phyloP scores from a whole-genome alignment of 1,140 invertebrate species.

The Pachypeltis micranthus region DNA sequence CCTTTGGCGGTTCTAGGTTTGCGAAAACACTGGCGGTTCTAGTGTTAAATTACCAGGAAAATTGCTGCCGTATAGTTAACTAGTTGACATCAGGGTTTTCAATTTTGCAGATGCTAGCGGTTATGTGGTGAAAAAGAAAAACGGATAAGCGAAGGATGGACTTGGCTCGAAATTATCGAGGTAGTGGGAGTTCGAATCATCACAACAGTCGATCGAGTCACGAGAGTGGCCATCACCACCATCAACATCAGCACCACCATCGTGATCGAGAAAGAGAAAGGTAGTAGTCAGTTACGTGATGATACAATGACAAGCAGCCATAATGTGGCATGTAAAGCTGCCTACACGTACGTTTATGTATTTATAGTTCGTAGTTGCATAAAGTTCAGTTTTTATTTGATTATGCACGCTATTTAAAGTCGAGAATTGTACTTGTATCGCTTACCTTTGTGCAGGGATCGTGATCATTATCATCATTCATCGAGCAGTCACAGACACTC shows the following conservation, averaged over 20 bases:
- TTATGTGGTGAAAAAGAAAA: neutral
- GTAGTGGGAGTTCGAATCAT: conserved; percentile 8
- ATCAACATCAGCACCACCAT: conserved; percentile 10
- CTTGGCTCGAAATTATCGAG: neutral
- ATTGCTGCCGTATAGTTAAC: neutral
- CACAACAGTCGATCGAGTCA: neutral
- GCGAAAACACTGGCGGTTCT: neutral
- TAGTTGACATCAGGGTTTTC: neutral
- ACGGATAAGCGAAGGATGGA: neutral
- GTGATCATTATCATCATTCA: conserved; percentile 14
- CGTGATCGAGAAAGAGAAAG: neutral
- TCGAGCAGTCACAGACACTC: neutral
- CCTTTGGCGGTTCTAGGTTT: neutral
- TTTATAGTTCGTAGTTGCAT: neutral
- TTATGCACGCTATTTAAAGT: conserved; percentile 34
- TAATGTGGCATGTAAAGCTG: too few relatives aligned
- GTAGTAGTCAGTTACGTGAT: neutral
- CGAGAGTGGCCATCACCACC: neutral
- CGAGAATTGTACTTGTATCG: conserved; percentile 27
- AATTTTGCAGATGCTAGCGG: neutral
- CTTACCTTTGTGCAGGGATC: conserved; percentile 21
- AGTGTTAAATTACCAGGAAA: neutral
- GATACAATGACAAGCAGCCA: neutral
- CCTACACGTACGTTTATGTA: too few relatives aligned
- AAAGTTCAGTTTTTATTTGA: neutral